Conservation (phyloP, 2,888 invertebrate genomes). For the Cephus nigrinus region DNA sequence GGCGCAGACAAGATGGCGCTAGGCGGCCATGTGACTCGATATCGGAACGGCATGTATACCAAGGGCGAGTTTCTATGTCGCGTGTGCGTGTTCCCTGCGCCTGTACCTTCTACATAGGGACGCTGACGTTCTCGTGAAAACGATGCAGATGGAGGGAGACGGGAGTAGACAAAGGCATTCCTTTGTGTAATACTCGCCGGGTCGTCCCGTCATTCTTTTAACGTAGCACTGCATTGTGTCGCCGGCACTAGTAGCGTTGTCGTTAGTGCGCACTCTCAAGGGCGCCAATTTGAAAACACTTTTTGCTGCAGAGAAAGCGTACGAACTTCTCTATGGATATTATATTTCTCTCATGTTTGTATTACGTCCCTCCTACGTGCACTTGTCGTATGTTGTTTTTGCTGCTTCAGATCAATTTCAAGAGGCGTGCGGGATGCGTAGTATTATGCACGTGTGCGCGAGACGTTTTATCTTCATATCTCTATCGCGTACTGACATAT, state of each 20-base stretch:
- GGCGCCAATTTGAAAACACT: neutral
- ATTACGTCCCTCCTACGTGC: neutral
- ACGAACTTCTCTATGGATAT: neutral
- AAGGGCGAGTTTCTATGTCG: neutral
- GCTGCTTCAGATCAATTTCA: neutral
- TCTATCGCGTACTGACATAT: neutral
- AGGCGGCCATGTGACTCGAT: neutral
- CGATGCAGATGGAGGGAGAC: neutral
- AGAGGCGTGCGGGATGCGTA: neutral
- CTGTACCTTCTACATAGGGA: neutral
- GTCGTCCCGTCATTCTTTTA: neutral
- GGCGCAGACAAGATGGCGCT: neutral
- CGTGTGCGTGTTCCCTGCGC: neutral
- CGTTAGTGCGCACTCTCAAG: neutral
- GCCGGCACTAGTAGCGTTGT: neutral
- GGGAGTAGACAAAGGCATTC: neutral
- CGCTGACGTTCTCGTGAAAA: neutral
- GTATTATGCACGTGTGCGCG: neutral
- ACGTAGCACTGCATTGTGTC: neutral
- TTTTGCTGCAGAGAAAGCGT: neutral
- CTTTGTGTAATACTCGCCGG: neutral
- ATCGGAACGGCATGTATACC: neutral
- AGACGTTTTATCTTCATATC: neutral
- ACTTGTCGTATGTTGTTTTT: neutral
- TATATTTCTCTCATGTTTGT: neutral